Evolutionary conservation across 2,113 vertebrate species (phyloP).

Genomic region (Lagopus muta): DNA sequence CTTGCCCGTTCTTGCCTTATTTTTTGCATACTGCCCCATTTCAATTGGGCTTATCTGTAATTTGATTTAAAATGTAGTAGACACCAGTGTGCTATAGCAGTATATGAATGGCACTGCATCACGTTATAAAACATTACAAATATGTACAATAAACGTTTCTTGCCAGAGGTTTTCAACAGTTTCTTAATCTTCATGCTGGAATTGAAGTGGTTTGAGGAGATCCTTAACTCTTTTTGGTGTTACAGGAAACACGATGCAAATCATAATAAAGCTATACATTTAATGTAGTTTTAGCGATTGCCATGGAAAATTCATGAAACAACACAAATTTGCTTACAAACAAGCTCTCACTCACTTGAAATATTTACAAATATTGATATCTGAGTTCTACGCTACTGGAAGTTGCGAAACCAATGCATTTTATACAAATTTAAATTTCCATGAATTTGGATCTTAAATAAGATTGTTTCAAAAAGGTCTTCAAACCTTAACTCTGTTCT

Average conservation of each 20-base stretch:
- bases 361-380: not conserved
- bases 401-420: not conserved
- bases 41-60: not conserved
- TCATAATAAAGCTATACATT: not conserved
- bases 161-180: not conserved
- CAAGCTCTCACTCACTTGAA: not conserved
- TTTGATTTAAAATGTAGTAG: not conserved
- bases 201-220: not conserved
- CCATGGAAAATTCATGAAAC: not conserved
- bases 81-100: not conserved
- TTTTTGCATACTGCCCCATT: not conserved
- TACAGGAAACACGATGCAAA: not conserved
- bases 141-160: not conserved
- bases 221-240: not conserved
- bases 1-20: not conserved
- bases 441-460: not conserved
- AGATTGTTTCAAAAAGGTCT: not conserved
- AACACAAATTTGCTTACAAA: not conserved
- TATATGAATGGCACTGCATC: not conserved
- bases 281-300: not conserved
- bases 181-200: not conserved
- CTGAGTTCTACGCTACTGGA: rapidly evolving
- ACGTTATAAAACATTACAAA: not conserved
- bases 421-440: not conserved
- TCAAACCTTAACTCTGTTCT: not conserved